Evolutionary conservation across 2,113 vertebrate species (phyloP), one percentile per base, ranked within the genome.

Genomic region (Paracanthobrama guichenoti): DNA sequence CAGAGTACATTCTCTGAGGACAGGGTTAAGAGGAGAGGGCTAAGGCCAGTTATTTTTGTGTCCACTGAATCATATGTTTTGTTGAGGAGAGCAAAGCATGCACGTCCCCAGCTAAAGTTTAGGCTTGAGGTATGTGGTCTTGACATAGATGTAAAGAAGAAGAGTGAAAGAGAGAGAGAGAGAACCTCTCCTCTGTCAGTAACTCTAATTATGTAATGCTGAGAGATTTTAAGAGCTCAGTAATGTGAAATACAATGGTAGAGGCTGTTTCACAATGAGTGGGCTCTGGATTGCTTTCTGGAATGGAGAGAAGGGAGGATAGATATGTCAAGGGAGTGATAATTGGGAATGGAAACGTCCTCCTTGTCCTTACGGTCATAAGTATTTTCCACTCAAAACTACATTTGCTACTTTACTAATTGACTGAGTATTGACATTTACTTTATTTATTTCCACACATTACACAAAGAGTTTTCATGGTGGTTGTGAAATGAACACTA

Each of bases 1-100:
- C 90, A 89, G 91, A 93, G 91, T 91, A 90, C 90, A 92, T 94
- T 93, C 87, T 81, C 62, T 16, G 31, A 77, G 88, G 80, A 81
- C 71, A 46, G 82, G 88, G 91, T 90, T 64, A 87, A 82, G 62
- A 78, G 83, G 53, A 81, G 86, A 88, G 87, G 90, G 88, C 86
- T n/a, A 83, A 88, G 85, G 81, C 59, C 80, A 85, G 53, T 85
- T 93, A 92, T 94, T 93, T 71, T 48, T 93, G 85, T 85, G 91
- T 89, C 76, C 26, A 75, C 84, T 60, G 86, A 84, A 83, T 83
- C 75, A 50, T 82, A 74, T 84, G 77, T 82, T 82, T 67, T n/a
- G 44, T 55, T 26, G 74, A 46, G 28, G 42, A 67, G 2, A 75
- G 48, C 91, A 66, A 73, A 82, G 57, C 77, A 88, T 35, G 69